Conservation (phyloP, 2,113 vertebrate species). For the Pseudonaja textilis region DNA sequence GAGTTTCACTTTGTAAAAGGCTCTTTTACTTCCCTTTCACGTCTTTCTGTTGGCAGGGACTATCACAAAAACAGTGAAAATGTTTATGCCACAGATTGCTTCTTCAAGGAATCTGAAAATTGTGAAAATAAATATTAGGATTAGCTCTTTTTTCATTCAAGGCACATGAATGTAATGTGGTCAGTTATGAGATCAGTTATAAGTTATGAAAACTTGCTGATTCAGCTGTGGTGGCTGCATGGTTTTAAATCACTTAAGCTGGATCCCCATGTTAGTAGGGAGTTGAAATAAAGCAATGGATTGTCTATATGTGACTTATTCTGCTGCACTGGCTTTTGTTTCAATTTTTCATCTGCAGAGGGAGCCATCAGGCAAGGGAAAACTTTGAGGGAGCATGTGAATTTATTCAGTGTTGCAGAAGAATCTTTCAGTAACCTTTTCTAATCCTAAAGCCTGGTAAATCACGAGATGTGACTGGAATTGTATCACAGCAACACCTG, state of each 20-base stretch:
- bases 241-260: not conserved
- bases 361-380: conserved; percentile 1
- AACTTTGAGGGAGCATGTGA: not conserved
- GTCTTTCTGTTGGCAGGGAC: not conserved
- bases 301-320: not conserved
- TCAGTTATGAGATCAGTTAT: not conserved
- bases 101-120: not conserved
- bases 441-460: not conserved
- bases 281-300: not conserved
- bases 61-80: not conserved
- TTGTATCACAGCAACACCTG: not conserved
- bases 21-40: not conserved
- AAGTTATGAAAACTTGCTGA: not conserved
- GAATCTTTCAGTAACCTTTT: not conserved
- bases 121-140: not conserved
- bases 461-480: not conserved
- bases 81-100: not conserved
- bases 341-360: not conserved
- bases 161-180: not conserved
- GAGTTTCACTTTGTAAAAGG: not conserved
- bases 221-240: not conserved
- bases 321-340: not conserved
- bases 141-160: not conserved
- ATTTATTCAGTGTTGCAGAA: not conserved
- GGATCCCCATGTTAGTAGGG: not conserved